A percentile compares a stretch with the other conserved stretches of the same genome.
These are phyloP conservation scores for Tokudaia tokunoshimensis DNA, from an alignment of 2,797 vertebrate species.

Conservation along the genomic window DNA sequence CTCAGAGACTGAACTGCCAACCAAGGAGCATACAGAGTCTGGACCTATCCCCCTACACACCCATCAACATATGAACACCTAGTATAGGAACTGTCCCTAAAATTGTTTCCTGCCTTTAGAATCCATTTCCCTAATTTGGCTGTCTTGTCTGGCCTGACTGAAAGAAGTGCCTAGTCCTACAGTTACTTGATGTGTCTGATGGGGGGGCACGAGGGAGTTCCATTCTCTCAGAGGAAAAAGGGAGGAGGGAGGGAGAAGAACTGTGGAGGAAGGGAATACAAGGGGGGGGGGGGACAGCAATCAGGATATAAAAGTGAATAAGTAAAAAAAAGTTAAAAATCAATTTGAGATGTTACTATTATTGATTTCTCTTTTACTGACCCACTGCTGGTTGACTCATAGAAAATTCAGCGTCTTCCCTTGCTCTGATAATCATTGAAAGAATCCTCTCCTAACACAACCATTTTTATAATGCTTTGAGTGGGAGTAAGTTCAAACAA, in stretches of 20 bases:
- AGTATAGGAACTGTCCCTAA: not conserved
- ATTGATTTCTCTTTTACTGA: not conserved
- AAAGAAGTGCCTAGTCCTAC: not conserved
- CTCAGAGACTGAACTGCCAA: not conserved
- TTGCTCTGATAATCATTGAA: not conserved
- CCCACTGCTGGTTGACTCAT: not conserved
- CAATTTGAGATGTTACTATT: not conserved
- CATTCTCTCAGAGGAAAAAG: not conserved
- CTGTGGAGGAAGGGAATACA: not conserved
- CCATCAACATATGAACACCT: not conserved
- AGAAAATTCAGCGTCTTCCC: not conserved
- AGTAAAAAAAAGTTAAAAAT: not conserved
- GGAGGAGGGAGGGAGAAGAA: not conserved
- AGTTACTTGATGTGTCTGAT: not conserved
- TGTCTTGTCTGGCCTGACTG: not conserved
- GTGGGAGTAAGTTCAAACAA: not conserved
- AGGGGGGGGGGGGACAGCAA: not conserved
- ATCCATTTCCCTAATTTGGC: not conserved
- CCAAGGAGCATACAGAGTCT: not conserved
- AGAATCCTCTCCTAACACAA: not conserved
- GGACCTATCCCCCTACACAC: not conserved
- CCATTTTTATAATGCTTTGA: not conserved
- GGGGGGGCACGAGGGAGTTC: too few relatives aligned
- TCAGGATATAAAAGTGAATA: not conserved
- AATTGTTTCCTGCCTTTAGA: not conserved